These are phyloP conservation scores for Sclerurus mexicanus DNA, from an alignment of 2,113 vertebrate genomes.

Conservation along the genomic window DNA sequence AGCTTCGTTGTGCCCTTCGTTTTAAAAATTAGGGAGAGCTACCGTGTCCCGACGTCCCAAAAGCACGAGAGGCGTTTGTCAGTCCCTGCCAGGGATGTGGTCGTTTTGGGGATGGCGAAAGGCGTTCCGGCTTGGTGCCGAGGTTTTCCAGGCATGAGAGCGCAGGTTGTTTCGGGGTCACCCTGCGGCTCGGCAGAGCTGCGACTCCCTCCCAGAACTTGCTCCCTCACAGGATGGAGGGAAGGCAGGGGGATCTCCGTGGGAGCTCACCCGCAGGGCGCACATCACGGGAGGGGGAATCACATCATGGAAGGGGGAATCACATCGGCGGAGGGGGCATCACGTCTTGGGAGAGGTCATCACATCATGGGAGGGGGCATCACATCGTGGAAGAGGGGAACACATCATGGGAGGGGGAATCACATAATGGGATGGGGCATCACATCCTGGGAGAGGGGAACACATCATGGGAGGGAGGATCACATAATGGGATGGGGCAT, in stretches of 20 bases:
- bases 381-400: background rate
- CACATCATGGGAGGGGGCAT: background rate
- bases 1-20: accelerated
- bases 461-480: too few relatives aligned
- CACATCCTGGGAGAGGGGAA: too few relatives aligned
- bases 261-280: too few relatives aligned
- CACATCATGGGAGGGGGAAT: background rate
- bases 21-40: background rate
- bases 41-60: background rate
- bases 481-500: too few relatives aligned
- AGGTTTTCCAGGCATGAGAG: background rate
- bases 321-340: accelerated
- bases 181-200: background rate
- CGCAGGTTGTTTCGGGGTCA: too few relatives aligned
- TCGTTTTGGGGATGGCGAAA: too few relatives aligned
- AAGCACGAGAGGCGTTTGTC: too few relatives aligned
- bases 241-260: too few relatives aligned
- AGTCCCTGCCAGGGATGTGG: background rate
- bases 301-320: background rate
- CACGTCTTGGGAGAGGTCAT: too few relatives aligned
- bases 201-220: background rate
- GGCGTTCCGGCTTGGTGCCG: background rate
- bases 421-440: too few relatives aligned
- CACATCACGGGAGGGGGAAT: background rate
- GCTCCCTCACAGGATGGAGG: background rate